Evolutionary conservation across 1,140 invertebrate genomes (phyloP).

Genomic region (Spodoptera frugiperda): DNA sequence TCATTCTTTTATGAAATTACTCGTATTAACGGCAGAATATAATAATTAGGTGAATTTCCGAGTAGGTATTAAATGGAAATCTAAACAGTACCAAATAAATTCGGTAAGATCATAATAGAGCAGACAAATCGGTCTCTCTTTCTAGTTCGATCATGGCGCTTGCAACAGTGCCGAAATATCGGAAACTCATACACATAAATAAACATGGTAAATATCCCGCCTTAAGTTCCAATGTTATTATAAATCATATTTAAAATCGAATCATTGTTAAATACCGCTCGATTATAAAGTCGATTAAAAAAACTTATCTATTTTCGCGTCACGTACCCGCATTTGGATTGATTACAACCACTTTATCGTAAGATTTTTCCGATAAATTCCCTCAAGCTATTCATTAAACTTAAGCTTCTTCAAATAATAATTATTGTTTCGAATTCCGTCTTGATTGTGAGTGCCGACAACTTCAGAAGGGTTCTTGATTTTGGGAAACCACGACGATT

Average conservation of each 20-base stretch:
- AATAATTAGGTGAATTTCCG: too few relatives aligned
- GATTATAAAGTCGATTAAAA: background rate
- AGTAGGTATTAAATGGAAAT: too few relatives aligned
- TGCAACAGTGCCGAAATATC: too few relatives aligned
- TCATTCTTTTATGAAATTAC: too few relatives aligned
- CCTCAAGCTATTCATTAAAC: background rate
- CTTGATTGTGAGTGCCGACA: background rate
- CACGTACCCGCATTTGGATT: slow-evolving; percentile 6
- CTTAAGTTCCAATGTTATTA: too few relatives aligned
- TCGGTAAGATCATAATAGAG: too few relatives aligned
- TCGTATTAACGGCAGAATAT: too few relatives aligned
- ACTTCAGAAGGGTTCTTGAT: background rate
- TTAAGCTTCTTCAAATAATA: slow-evolving; percentile 15
- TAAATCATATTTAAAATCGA: slow-evolving; percentile 4
- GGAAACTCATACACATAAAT: too few relatives aligned
- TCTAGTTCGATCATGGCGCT: too few relatives aligned
- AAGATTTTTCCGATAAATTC: slow-evolving; percentile 13
- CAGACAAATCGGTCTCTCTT: too few relatives aligned
- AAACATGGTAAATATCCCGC: too few relatives aligned
- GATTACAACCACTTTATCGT: background rate
- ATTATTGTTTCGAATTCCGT: slow-evolving; percentile 9
- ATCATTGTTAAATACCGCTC: background rate
- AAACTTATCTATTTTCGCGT: slow-evolving; percentile 12
- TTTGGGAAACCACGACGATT: slow-evolving; percentile 2
- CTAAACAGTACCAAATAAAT: too few relatives aligned